Evolutionary conservation across 2,888 invertebrate genomes (phyloP).

Genomic region (Agrilus mali): DNA sequence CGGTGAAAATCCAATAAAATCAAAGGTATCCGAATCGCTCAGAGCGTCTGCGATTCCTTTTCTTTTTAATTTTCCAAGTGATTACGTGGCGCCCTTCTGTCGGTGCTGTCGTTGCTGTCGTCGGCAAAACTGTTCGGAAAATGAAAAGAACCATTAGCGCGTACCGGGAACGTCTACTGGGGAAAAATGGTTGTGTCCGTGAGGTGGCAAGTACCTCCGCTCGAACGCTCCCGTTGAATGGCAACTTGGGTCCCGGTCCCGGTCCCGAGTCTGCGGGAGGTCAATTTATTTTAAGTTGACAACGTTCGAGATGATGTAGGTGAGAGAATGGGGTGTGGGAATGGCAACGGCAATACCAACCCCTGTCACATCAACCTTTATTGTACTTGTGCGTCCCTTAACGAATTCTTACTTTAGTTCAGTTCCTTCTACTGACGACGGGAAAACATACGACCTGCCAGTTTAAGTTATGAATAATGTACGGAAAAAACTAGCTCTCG

Average conservation of each 20-base stretch:
- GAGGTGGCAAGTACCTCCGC: conserved; percentile 14
- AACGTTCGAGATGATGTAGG: conserved; percentile 17
- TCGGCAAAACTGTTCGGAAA: neutral
- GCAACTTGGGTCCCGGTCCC: conserved; percentile 12
- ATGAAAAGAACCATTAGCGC: neutral
- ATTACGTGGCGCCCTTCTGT: neutral
- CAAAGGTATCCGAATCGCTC: too few relatives aligned
- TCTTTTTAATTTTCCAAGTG: neutral
- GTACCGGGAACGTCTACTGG: neutral
- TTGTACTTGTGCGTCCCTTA: too few relatives aligned
- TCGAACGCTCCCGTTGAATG: conserved; percentile 16
- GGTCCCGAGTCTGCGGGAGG: conserved; percentile 11
- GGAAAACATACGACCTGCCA: too few relatives aligned
- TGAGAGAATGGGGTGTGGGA: conserved; percentile 10
- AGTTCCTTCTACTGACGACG: too few relatives aligned
- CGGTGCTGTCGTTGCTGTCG: neutral
- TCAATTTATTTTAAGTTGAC: conserved; percentile 18
- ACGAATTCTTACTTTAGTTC: too few relatives aligned
- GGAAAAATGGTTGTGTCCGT: conserved; percentile 11
- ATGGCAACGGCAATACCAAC: neutral
- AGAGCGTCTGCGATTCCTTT: too few relatives aligned
- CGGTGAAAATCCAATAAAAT: too few relatives aligned
- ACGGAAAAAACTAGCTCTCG: too few relatives aligned
- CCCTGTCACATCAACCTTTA: too few relatives aligned
- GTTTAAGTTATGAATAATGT: too few relatives aligned